Conservation (phyloP, 2,888 invertebrate genomes). For the Mantis religiosa region DNA sequence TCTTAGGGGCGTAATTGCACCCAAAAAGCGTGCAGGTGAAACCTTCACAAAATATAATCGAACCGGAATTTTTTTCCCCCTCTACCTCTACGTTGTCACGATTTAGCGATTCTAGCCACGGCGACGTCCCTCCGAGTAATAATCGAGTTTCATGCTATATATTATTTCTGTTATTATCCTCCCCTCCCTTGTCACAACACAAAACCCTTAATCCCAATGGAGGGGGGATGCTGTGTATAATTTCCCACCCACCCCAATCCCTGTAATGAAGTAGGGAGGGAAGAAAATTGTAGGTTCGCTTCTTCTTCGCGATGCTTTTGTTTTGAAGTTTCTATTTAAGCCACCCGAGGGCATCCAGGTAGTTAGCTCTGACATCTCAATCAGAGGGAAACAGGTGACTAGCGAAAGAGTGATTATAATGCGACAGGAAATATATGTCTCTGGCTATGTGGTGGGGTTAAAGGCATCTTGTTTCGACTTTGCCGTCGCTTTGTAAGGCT, state of each 20-base stretch:
- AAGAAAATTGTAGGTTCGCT: conserved; percentile 20
- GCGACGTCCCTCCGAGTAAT: neutral
- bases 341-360: conserved; percentile 3
- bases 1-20: neutral
- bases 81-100: neutral
- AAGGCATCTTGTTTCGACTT: neutral
- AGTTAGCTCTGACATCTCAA: conserved; percentile 21
- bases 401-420: neutral
- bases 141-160: conserved; percentile 11
- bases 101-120: neutral
- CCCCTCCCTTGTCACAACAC: neutral
- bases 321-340: conserved; percentile 21
- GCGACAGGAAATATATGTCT: neutral
- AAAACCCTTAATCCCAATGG: neutral
- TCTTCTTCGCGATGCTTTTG: conserved; percentile 15
- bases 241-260: neutral
- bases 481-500: too few species aligned
- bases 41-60: neutral
- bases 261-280: neutral
- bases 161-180: conserved; percentile 2
- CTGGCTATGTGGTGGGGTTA: neutral
- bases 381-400: conserved; percentile 20
- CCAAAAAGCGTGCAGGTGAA: neutral
- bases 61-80: neutral
- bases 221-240: neutral